phyloP scores from a whole-genome alignment of 2,888 invertebrate genomes.

The Augochlorella aurata region DNA sequence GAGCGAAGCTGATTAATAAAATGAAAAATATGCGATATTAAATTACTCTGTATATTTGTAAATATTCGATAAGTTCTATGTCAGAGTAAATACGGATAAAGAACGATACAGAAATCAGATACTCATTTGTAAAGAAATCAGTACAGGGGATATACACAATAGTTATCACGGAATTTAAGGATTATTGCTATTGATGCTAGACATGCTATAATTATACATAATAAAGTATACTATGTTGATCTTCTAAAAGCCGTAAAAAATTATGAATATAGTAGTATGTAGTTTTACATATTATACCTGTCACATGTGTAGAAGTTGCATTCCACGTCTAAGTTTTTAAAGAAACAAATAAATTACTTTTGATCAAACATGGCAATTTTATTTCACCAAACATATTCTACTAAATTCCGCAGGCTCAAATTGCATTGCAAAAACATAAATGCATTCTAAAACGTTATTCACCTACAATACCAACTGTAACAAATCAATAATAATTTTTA shows the following conservation, averaged over 20 bases:
- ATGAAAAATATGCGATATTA: constrained; percentile 61
- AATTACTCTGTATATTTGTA: constrained; percentile 73
- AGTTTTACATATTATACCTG: constrained; percentile 81
- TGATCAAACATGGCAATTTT: constrained; percentile 69
- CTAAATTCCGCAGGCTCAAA: not conserved
- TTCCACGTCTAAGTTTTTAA: constrained; percentile 80
- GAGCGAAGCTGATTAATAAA: constrained; percentile 12
- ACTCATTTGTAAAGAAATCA: constrained; percentile 65
- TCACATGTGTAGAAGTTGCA: constrained; percentile 81
- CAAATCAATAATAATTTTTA: not conserved
- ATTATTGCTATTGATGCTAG: constrained; percentile 64
- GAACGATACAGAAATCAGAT: constrained; percentile 47
- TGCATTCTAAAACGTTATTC: not conserved
- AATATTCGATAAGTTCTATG: constrained; percentile 60
- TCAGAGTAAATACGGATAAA: constrained; percentile 53
- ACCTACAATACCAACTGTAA: not conserved
- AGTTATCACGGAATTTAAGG: constrained; percentile 52
- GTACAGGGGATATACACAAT: constrained; percentile 61
- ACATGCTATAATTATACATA: constrained; percentile 55
- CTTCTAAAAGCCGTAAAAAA: constrained; percentile 67
- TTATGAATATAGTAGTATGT: constrained; percentile 79
- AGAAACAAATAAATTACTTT: constrained; percentile 78
- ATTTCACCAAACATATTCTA: not conserved
- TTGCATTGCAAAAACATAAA: not conserved
- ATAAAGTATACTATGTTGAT: constrained; percentile 68